Percentiles rank a stretch among this genome's conserved stretches.
These are phyloP conservation scores for Gobiocypris rarus DNA, from an alignment of 2,113 vertebrate genomes.

Conservation along the genomic window DNA sequence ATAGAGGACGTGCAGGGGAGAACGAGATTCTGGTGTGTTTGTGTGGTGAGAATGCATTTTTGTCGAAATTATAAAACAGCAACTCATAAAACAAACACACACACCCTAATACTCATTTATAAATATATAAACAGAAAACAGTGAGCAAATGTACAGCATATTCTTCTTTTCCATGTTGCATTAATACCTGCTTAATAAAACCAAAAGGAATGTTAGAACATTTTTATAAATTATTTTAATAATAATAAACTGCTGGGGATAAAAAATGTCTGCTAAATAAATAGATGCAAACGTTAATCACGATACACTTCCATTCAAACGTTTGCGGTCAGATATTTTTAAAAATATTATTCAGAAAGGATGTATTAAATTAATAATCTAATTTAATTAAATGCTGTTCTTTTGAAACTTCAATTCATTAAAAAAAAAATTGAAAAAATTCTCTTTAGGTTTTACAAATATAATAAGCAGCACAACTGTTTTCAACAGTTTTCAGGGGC, in stretches of 20 bases:
- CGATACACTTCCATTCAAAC: background rate
- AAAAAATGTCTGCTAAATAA: background rate
- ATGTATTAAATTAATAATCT: no score
- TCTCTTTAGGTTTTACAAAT: no score
- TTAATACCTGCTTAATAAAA: constrained; percentile 25
- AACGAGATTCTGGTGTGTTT: constrained; percentile 51
- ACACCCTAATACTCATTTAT: background rate
- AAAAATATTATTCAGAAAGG: background rate
- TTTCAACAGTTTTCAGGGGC: background rate
- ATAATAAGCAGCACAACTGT: no score
- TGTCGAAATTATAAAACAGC: constrained; percentile 15
- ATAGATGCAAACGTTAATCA: background rate
- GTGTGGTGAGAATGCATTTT: constrained; percentile 45
- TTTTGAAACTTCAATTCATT: background rate
- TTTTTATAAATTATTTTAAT: background rate
- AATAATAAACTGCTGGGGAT: background rate
- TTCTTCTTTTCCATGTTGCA: background rate
- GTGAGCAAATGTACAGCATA: constrained; percentile 1
- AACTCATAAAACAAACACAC: constrained; percentile 46
- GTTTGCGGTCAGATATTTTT: background rate
- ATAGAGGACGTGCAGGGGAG: constrained; percentile 60
- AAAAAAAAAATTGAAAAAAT: background rate
- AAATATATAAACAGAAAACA: constrained; percentile 15
- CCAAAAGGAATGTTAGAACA: background rate
- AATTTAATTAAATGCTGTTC: background rate